phyloP scores from a whole-genome alignment of 2,888 invertebrate genomes.

The Hyppa rectilinea region DNA sequence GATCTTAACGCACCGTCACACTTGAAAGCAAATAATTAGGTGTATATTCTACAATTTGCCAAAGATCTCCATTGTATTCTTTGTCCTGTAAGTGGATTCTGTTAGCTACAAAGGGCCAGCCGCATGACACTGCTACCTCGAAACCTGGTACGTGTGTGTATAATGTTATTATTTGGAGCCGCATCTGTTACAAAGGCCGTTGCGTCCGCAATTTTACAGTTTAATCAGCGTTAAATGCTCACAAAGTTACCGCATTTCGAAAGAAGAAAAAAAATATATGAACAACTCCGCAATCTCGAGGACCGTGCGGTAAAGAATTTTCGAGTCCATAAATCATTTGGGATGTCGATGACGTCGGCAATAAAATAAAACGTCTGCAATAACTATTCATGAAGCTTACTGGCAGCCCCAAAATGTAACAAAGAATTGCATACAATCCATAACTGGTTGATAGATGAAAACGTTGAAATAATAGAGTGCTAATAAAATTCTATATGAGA shows the following conservation, averaged over 20 bases:
- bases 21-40: conserved; percentile 89
- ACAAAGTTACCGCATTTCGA: conserved; percentile 82
- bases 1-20: conserved; percentile 83
- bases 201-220: conserved; percentile 90
- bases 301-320: conserved; percentile 80
- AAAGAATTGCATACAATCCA: conserved; percentile 35
- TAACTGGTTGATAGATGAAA: conserved; percentile 29
- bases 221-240: conserved; percentile 91
- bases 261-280: conserved; percentile 76
- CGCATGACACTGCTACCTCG: conserved; percentile 85
- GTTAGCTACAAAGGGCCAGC: conserved; percentile 81
- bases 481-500: conserved; percentile 10
- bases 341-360: conserved; percentile 80
- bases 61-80: conserved; percentile 86
- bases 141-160: conserved; percentile 81
- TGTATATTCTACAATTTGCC: conserved; percentile 90
- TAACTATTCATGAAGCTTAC: conserved; percentile 66
- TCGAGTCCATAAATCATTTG: conserved; percentile 84
- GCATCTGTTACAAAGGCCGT: conserved; percentile 89
- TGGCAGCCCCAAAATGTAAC: conserved; percentile 36
- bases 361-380: conserved; percentile 69
- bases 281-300: conserved; percentile 71
- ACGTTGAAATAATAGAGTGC: conserved; percentile 29
- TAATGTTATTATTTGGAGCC: conserved; percentile 89
- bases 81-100: conserved; percentile 89